These are phyloP conservation scores for Brachionus plicatilis DNA, from an alignment of 1,140 invertebrate genomes.

Conservation along the genomic window DNA sequence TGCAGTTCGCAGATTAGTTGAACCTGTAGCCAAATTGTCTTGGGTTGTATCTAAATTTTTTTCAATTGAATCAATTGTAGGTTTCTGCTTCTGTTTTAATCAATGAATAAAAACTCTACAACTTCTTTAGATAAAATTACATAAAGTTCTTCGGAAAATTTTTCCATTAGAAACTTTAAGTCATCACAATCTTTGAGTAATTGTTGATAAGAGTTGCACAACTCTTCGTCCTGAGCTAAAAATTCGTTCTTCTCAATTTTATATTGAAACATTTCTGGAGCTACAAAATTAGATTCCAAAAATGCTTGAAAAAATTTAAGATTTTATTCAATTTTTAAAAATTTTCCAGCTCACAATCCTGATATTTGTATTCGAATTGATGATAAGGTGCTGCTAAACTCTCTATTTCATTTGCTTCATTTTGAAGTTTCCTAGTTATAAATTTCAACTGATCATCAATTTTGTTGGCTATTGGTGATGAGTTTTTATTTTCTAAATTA, in stretches of 20 bases:
- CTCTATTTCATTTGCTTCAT: slow-evolving; percentile 18
- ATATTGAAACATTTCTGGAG: slow-evolving; percentile 16
- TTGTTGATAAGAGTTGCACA: slow-evolving; percentile 36
- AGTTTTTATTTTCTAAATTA: not conserved
- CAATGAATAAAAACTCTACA: not conserved
- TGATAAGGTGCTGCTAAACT: slow-evolving; percentile 6
- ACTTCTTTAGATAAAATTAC: not conserved
- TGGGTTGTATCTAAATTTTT: not conserved
- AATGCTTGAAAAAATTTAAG: not conserved
- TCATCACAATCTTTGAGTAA: slow-evolving; percentile 26
- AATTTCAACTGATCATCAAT: slow-evolving; percentile 27
- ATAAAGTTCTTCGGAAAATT: slow-evolving; percentile 18
- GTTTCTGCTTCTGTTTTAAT: slow-evolving; percentile 21
- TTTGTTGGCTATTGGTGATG: not conserved
- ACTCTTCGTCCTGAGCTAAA: slow-evolving; percentile 32
- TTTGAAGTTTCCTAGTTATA: not conserved
- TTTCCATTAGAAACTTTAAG: slow-evolving; percentile 30
- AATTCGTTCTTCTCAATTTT: slow-evolving; percentile 25
- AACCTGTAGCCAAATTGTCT: not conserved
- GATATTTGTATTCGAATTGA: slow-evolving; percentile 20
- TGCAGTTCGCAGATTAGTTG: not conserved
- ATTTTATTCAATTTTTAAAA: not conserved
- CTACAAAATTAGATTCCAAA: not conserved
- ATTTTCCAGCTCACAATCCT: not conserved
- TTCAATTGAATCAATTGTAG: slow-evolving; percentile 35